Conservation (phyloP, 2,888 invertebrate genomes). For the Aquatica leii region DNA sequence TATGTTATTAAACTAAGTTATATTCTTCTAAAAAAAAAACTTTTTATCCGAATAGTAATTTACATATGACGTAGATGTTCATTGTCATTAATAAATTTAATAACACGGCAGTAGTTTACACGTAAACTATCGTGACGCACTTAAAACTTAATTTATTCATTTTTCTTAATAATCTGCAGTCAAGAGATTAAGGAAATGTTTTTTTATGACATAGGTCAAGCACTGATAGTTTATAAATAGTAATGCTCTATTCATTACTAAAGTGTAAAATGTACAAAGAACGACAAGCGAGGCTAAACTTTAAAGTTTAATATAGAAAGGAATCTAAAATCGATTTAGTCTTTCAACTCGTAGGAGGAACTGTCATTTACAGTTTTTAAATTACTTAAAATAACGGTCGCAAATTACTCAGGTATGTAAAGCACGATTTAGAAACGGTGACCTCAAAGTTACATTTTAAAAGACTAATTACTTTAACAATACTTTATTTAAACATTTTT, state of each 20-base stretch:
- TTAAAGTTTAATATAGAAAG: slow-evolving; percentile 25
- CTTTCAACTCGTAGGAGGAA: slow-evolving; percentile 19
- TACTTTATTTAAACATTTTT: slow-evolving; percentile 15
- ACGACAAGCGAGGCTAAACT: slow-evolving; percentile 20
- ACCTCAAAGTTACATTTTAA: slow-evolving; percentile 15
- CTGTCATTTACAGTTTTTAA: slow-evolving; percentile 16
- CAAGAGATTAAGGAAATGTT: neutral
- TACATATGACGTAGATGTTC: no score
- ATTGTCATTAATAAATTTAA: no score
- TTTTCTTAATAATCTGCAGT: no score
- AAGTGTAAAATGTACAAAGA: neutral
- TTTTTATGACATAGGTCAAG: slow-evolving; percentile 1
- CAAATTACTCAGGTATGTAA: neutral
- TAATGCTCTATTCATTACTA: neutral
- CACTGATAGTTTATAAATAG: neutral
- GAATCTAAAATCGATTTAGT: slow-evolving; percentile 20
- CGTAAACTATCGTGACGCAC: no score
- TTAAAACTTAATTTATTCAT: no score
- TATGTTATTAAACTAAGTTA: no score
- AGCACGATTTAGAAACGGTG: slow-evolving; percentile 12
- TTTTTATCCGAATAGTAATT: no score
- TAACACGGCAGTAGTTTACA: no score
- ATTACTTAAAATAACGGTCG: slow-evolving; percentile 1
- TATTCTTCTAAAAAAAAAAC: no score
- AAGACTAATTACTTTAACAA: slow-evolving; percentile 18